Conservation (phyloP, 2,797 vertebrate species). For the Trichosurus vulpecula region DNA sequence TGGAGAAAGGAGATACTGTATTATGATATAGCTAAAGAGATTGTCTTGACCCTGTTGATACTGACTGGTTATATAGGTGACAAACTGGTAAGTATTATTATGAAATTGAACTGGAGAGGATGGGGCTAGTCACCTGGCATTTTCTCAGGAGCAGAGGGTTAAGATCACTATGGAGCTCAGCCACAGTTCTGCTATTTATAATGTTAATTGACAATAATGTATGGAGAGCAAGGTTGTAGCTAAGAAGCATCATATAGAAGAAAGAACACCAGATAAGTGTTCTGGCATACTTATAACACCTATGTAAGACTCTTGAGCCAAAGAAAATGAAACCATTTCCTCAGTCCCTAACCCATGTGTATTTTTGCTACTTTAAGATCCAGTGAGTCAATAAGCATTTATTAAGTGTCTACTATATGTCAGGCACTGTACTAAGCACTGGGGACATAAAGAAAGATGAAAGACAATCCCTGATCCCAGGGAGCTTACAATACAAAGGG, state of each 20-base stretch:
- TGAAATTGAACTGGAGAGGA: neutral
- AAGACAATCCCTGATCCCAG: neutral
- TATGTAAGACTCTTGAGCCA: neutral
- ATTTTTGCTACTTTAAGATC: neutral
- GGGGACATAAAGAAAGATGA: too few relatives aligned
- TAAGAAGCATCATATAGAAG: neutral
- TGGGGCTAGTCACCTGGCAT: neutral
- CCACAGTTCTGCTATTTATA: neutral
- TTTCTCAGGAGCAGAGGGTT: neutral
- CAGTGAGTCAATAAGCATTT: neutral
- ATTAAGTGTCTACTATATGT: neutral
- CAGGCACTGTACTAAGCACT: neutral
- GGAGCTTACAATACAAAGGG: neutral
- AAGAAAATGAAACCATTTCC: neutral
- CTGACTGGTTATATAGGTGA: neutral
- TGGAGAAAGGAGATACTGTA: neutral
- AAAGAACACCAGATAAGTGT: neutral
- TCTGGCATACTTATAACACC: neutral
- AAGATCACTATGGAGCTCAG: neutral
- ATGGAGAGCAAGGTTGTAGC: neutral
- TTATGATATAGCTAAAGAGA: neutral
- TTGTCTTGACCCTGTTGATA: neutral
- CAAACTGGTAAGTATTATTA: neutral
- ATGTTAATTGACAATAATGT: neutral
- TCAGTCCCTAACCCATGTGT: neutral